A percentile compares a stretch with the other conserved stretches of the same genome.
Evolutionary conservation across 2,113 vertebrate genomes (phyloP).

Genomic region (Pygoscelis antarcticus): DNA sequence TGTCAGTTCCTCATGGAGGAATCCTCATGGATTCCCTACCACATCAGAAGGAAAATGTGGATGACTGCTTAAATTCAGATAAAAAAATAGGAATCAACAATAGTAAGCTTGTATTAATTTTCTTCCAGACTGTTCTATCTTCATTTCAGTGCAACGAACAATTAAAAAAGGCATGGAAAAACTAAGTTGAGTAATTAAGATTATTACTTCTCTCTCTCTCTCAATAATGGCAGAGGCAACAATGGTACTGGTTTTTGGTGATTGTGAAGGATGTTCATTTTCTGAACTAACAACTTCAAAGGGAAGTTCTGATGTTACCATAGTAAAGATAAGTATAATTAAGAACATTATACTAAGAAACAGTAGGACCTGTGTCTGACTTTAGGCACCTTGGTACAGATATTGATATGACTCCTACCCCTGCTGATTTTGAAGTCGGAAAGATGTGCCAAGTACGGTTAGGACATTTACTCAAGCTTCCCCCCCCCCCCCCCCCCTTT

Average conservation of each 20-base stretch:
- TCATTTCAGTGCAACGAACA: neutral
- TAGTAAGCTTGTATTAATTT: neutral
- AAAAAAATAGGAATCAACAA: neutral
- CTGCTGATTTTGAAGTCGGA: neutral
- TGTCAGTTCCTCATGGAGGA: neutral
- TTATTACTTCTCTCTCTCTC: neutral
- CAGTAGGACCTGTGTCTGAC: neutral
- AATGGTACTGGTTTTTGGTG: neutral
- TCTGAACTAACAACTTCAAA: neutral
- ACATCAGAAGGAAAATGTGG: neutral
- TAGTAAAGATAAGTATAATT: neutral
- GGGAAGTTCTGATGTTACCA: neutral
- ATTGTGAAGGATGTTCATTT: neutral
- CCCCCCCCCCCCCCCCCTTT: neutral
- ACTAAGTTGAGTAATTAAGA: neutral
- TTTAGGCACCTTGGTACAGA: neutral
- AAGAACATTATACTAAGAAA: neutral
- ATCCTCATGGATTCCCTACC: neutral
- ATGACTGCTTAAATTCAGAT: neutral
- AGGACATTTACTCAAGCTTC: neutral
- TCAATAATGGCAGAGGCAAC: neutral
- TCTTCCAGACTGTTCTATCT: neutral
- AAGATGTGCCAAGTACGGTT: neutral
- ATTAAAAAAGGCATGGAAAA: neutral
- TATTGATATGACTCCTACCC: neutral